Evolutionary conservation across 2,888 invertebrate species (phyloP), one percentile per base, ranked within the genome.

Genomic region (Aphidius colemani): DNA sequence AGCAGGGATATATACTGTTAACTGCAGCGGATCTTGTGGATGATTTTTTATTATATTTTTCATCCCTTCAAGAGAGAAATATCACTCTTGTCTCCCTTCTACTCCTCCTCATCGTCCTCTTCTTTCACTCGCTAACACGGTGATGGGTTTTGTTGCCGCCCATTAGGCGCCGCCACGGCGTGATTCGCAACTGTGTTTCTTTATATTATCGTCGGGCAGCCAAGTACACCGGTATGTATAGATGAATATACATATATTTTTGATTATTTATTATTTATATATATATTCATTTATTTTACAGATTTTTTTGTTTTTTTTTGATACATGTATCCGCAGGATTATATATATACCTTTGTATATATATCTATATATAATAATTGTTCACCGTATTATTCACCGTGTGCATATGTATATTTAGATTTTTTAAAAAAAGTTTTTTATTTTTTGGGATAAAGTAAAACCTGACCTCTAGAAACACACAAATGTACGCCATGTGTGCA

Each of bases 401-500:
- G 30, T 30, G 30, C 5, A 4, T 30, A n/a, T 7, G 7, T 13
- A n/a, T n/a, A 30, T n/a, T n/a, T 18, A 30, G 39, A 30, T 18
- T 9, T 30, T 51, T 51, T 7, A 6, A 9, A 51, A 50, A 10
- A 46, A 46, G 11, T 50, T 30, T 51, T 51, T 18, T 18, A 6
- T 51, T 30, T 18, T 51, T n/a, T 72, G n/a, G 75, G 74, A 80
- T 77, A 82, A 30, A 30, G 30, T 3, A 82, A 81, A 81, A 82
- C 77, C 79, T 80, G 81, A 81, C 79, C 80, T 80, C 80, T 80
- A 77, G 76, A 13, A 80, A 78, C 81, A 30, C 5, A 30, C 30
- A 82, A 82, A 79, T 82, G 81, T 75, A 77, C 80, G 69, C 80
- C 81, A 82, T 81, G 79, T 81, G 81, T 77, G 76, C 76, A 72